Conservation (phyloP, 2,888 invertebrate genomes). For the Athrips mouffetella region DNA sequence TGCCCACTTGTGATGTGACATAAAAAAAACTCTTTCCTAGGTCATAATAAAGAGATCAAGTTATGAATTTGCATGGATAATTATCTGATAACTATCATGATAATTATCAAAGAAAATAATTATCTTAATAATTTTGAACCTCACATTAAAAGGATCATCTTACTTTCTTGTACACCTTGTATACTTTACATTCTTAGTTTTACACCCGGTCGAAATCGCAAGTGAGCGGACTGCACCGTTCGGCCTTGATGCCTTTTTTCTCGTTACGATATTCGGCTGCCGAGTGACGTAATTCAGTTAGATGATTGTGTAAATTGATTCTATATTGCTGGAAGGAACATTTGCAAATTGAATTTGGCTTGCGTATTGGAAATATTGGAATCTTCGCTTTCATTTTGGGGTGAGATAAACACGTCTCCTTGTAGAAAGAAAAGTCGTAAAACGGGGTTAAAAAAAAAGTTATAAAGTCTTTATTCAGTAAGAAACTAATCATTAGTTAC, state of each 20-base stretch:
- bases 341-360: slow-evolving; percentile 51
- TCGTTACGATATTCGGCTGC: slow-evolving; percentile 56
- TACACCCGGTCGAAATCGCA: slow-evolving; percentile 52
- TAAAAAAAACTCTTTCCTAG: too few relatives aligned
- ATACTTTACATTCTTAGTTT: background rate
- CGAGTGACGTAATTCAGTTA: slow-evolving; percentile 58
- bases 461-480: too few relatives aligned
- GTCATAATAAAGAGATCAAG: too few relatives aligned
- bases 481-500: background rate
- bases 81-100: too few relatives aligned
- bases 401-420: slow-evolving; percentile 20
- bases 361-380: slow-evolving; percentile 37
- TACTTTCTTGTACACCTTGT: too few relatives aligned
- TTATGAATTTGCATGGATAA: too few relatives aligned
- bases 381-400: slow-evolving; percentile 30
- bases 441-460: background rate
- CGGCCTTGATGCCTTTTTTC: slow-evolving; percentile 64
- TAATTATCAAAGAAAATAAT: too few relatives aligned
- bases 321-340: slow-evolving; percentile 45
- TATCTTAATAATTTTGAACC: too few relatives aligned
- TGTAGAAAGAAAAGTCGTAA: background rate
- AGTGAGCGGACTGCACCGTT: slow-evolving; percentile 67
- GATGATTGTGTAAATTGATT: slow-evolving; percentile 57
- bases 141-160: too few relatives aligned
- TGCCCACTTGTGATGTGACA: too few relatives aligned